Conservation (phyloP, 2,113 vertebrate genomes). For the Neodon shergylaensis region DNA sequence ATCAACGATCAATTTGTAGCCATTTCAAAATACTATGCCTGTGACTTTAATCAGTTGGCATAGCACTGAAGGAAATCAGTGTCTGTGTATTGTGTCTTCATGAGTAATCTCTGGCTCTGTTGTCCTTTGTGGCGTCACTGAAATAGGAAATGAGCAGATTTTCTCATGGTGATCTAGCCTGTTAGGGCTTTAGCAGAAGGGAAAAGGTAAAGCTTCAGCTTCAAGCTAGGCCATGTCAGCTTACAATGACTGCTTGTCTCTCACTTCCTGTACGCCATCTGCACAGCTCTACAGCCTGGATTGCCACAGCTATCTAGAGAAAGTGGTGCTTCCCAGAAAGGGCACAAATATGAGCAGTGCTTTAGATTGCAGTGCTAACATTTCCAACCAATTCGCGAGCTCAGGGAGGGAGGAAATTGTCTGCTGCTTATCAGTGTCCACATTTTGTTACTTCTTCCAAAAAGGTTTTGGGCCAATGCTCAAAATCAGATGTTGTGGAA, state of each 20-base stretch:
- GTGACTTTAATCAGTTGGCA: constrained; percentile 13
- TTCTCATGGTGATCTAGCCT: constrained; percentile 66
- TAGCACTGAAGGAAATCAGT: constrained; percentile 63
- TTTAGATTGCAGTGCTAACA: constrained; percentile 67
- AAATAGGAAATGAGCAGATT: constrained; percentile 72
- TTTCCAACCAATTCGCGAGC: constrained; percentile 72
- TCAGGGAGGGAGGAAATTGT: constrained; percentile 82
- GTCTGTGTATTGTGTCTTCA: constrained; percentile 41
- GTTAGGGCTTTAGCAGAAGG: constrained; percentile 63
- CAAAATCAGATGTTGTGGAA: constrained; percentile 77
- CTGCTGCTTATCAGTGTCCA: constrained; percentile 78
- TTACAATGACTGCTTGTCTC: constrained; percentile 73
- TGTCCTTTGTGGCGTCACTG: constrained; percentile 68
- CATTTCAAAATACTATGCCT: constrained; percentile 41
- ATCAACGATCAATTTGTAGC: constrained; percentile 49
- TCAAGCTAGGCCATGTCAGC: constrained; percentile 60
- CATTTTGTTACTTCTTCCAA: constrained; percentile 75
- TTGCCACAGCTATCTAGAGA: constrained; percentile 62
- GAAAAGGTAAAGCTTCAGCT: constrained; percentile 76
- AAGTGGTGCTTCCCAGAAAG: constrained; percentile 59
- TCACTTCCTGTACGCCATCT: constrained; percentile 66
- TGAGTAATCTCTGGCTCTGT: constrained; percentile 67
- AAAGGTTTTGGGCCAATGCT: constrained; percentile 68
- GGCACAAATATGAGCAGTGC: constrained; percentile 67
- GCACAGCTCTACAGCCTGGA: constrained; percentile 59